Conservation (phyloP, 2,113 vertebrate genomes). For the Balaeniceps rex region DNA sequence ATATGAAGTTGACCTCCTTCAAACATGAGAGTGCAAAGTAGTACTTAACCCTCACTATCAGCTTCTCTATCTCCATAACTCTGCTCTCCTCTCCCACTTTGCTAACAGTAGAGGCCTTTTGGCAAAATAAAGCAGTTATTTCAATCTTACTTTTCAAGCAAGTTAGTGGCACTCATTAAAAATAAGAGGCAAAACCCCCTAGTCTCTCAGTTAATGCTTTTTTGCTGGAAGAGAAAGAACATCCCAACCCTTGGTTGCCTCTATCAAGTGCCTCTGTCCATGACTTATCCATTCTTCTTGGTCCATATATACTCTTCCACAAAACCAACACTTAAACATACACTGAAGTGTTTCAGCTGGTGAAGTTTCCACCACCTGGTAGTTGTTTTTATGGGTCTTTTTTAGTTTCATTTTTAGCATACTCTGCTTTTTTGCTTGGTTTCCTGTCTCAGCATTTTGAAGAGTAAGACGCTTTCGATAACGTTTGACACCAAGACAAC, state of each 20-base stretch:
- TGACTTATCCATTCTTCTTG: slow-evolving; percentile 84
- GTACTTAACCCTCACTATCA: neutral
- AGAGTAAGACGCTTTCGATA: slow-evolving; percentile 68
- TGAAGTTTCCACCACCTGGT: slow-evolving; percentile 80
- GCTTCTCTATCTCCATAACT: neutral
- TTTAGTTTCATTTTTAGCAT: slow-evolving; percentile 92
- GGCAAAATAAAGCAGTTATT: neutral
- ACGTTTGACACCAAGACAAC: slow-evolving; percentile 64
- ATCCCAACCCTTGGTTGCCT: slow-evolving; percentile 79
- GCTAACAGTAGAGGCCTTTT: neutral
- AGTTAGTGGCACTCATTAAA: neutral
- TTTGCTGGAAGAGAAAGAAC: slow-evolving; percentile 60
- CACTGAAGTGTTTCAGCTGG: slow-evolving; percentile 56
- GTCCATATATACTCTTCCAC: slow-evolving; percentile 73
- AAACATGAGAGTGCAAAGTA: slow-evolving; percentile 15
- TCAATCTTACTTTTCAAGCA: neutral
- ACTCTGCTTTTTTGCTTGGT: slow-evolving; percentile 73
- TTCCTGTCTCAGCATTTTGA: slow-evolving; percentile 51
- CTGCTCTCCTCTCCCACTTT: neutral
- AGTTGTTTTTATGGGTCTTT: slow-evolving; percentile 88
- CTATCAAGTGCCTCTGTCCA: slow-evolving; percentile 77
- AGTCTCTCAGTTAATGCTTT: slow-evolving; percentile 11
- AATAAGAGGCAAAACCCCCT: neutral
- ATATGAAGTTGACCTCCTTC: neutral
- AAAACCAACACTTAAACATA: slow-evolving; percentile 80